Evolutionary conservation across 2,797 vertebrate genomes (phyloP), one percentile per base, ranked within the genome.

Genomic region (Peromyscus melanophrys): DNA sequence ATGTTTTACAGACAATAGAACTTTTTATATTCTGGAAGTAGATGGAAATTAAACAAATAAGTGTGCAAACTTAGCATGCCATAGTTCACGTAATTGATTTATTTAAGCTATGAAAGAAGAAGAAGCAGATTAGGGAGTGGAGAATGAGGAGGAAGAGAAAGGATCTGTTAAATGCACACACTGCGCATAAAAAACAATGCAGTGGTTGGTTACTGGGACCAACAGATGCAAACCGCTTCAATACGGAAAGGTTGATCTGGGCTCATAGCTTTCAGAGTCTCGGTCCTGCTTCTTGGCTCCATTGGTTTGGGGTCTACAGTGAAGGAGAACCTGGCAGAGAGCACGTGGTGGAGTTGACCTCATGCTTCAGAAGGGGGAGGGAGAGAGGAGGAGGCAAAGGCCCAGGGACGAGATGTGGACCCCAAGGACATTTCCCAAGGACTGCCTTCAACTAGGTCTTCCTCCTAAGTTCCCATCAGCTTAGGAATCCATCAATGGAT

Each of bases 41-140:
- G 69, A 89, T n/a, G 34, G 37, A 89, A 96, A 92, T 67, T 82
- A 75, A 93, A 85, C 31, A 80, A 84, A 65, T 73, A 31, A 77
- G 37, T 75, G 29, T 31, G 13, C 16, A 92, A 55, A 90, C 49
- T 57, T 92, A 83, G 59, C 34, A 37, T 57, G 73, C 25, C 43
- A 63, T 85, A 52, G 77, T 81, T 91, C 49, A 73, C 37, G 63
- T 23, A 63, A 55, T 16, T 92, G 46, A 89, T 69, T 61, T 46
- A 86, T 63, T 73, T 86, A 75, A 52, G 21, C 31, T 40, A 29
- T 52, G 80, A 49, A 67, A 83, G 37, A 49, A 49, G 65, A 84
- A 49, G 61, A 76, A 43, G 31, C 23, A 57, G 43, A 29, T 23
- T 52, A 81, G 46, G 5, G 40, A 85, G 52, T 86, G 65, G 43